phyloP scores from a whole-genome alignment of 2,888 invertebrate genomes.

The Phaedon cochleariae region DNA sequence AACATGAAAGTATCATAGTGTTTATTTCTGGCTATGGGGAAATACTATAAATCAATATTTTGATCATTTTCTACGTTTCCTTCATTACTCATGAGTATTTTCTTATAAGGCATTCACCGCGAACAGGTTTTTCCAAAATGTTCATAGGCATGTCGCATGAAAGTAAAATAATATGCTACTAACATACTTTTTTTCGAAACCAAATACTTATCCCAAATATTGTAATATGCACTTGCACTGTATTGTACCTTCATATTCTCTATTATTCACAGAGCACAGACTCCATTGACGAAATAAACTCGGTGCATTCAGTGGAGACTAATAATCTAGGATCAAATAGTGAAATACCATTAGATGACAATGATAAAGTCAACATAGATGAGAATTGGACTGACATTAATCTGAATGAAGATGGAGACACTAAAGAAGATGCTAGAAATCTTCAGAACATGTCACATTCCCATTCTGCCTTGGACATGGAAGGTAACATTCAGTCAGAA shows the following conservation, averaged over 20 bases:
- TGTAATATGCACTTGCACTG: too few species aligned
- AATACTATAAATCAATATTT: too few species aligned
- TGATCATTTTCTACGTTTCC: too few species aligned
- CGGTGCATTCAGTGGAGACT: constrained; percentile 77
- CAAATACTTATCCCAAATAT: too few species aligned
- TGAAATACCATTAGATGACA: constrained; percentile 76
- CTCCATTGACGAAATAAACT: constrained; percentile 82
- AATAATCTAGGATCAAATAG: constrained; percentile 77
- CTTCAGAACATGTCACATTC: constrained; percentile 67
- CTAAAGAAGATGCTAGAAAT: constrained; percentile 65
- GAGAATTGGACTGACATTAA: constrained; percentile 95
- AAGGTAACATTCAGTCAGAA: constrained; percentile 67
- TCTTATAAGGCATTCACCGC: too few species aligned
- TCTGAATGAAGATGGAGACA: constrained; percentile 81
- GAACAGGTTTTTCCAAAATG: not conserved
- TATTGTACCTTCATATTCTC: too few species aligned
- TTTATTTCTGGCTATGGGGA: too few species aligned
- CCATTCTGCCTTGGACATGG: constrained; percentile 70
- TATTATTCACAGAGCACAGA: constrained; percentile 76
- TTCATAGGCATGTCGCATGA: not conserved
- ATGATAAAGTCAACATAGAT: constrained; percentile 75
- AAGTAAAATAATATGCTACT: not conserved
- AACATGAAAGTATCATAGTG: too few species aligned
- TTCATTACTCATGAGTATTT: too few species aligned
- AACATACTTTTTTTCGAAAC: not conserved